Percentiles rank a stretch among this genome's conserved stretches.
Evolutionary conservation across 1,140 invertebrate species (phyloP).

Genomic region (Brachionus asplanchnoidis): DNA sequence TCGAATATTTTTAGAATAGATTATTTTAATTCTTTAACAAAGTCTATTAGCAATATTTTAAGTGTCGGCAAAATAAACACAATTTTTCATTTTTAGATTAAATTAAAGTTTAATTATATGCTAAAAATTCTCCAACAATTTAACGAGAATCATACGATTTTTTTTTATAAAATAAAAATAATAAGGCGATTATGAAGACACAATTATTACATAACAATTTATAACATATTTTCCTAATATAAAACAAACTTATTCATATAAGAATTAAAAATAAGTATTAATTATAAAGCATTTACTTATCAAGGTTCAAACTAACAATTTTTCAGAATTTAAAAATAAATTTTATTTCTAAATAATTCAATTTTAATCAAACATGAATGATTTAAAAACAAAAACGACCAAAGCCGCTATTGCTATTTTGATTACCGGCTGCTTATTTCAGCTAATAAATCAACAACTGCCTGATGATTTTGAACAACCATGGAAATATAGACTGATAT

Average conservation of each 20-base stretch:
- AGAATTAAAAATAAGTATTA: neutral
- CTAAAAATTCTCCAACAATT: neutral
- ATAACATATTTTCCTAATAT: neutral
- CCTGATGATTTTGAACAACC: slow-evolving; percentile 37
- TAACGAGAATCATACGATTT: slow-evolving; percentile 8
- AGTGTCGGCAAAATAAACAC: neutral
- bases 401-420: neutral
- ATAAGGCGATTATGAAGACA: neutral
- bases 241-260: neutral
- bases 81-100: neutral
- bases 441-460: slow-evolving; percentile 23
- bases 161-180: neutral
- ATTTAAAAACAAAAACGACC: slow-evolving; percentile 13
- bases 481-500: slow-evolving; percentile 41
- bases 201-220: slow-evolving; percentile 14
- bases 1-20: neutral
- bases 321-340: neutral
- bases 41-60: neutral
- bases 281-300: neutral
- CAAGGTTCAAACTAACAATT: neutral
- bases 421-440: neutral
- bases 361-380: neutral
- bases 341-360: neutral
- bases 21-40: neutral
- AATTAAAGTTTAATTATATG: neutral